Base-by-base conservation (phyloP, 2,113 vertebrate genomes). In the Xiphophorus couchianus region DNA sequence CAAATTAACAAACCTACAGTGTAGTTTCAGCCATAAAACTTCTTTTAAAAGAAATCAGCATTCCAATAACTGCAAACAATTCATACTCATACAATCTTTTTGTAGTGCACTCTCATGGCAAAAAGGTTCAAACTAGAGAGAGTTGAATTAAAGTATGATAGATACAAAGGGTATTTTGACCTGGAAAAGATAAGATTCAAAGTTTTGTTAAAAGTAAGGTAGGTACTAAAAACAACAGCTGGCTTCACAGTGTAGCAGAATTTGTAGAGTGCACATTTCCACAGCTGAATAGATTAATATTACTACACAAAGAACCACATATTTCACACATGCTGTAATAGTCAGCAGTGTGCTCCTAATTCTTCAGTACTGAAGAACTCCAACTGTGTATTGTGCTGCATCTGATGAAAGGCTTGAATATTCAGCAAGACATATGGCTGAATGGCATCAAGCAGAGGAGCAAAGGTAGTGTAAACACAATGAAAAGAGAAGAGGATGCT, bases 331-430 rank as follows among this genome's bases (percentile, higher is more conserved):
- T 30, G 60, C 72, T 58, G 66, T 27, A 44, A 72, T 60, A 77
- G 68, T 77, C 78, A 82, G 77, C 48, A 28, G 19, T 51, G 70
- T 30, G 27, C 58, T 74, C 64, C 71, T 64, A 66, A 76, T 67
- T 76, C 54, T 76, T 72, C 54, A 54, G 70, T 27, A 33, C 65
- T 61, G 29, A 71, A 62, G 51, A 19, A 77, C 64, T 71, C 77
- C 61, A 28, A 70, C 76, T 76, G 84, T 73, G 72, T 30, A 72
- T 76, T 82, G 68, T 39, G 66, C 35, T 80, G 73, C 25, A 62
- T 73, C 39, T 71, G 83, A 87, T 77, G 72, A 85, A 84, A 76
- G 58, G 67, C 66, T 67, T 10, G 3, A 67, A 74, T 84, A 77
- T 70, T 83, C 63, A 29, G 27, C n/a, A 72, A 64, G 82, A 71